These are phyloP conservation scores for Gonioctena quinquepunctata DNA, from an alignment of 1,140 invertebrate genomes.

Conservation along the genomic window DNA sequence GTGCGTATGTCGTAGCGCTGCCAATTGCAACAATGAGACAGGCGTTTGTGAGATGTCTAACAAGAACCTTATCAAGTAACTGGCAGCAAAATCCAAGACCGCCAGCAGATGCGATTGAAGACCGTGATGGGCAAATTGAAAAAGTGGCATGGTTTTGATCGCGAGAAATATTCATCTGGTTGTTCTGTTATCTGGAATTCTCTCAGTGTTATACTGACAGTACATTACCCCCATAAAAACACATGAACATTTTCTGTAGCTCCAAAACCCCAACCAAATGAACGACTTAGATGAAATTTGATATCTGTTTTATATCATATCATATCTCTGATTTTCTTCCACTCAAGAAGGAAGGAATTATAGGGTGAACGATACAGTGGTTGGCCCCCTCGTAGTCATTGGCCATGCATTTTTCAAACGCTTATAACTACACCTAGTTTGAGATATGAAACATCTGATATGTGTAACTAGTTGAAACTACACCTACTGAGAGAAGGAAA, in stretches of 20 bases:
- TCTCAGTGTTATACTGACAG: too few species aligned
- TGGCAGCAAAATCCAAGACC: background rate
- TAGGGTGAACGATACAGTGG: background rate
- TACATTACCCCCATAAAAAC: too few species aligned
- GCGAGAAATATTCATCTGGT: background rate
- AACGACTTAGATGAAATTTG: too few species aligned
- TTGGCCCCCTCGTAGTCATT: background rate
- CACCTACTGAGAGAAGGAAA: too few species aligned
- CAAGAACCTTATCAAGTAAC: background rate
- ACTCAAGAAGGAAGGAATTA: too few species aligned
- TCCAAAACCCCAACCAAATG: too few species aligned
- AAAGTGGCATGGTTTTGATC: background rate
- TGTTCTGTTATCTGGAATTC: too few species aligned
- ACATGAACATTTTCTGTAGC: too few species aligned
- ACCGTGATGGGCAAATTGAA: background rate
- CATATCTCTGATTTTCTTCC: too few species aligned
- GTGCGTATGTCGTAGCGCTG: constrained; percentile 67
- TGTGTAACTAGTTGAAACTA: too few species aligned
- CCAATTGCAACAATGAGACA: constrained; percentile 84
- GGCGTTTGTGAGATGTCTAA: constrained; percentile 70
- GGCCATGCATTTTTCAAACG: background rate
- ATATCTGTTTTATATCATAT: too few species aligned
- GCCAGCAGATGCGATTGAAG: background rate
- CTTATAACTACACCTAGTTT: background rate
- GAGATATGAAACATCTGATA: too few species aligned